Evolutionary conservation across 2,797 vertebrate species (phyloP), one percentile per base, ranked within the genome.

Genomic region (Chaenodraco wilsoni): DNA sequence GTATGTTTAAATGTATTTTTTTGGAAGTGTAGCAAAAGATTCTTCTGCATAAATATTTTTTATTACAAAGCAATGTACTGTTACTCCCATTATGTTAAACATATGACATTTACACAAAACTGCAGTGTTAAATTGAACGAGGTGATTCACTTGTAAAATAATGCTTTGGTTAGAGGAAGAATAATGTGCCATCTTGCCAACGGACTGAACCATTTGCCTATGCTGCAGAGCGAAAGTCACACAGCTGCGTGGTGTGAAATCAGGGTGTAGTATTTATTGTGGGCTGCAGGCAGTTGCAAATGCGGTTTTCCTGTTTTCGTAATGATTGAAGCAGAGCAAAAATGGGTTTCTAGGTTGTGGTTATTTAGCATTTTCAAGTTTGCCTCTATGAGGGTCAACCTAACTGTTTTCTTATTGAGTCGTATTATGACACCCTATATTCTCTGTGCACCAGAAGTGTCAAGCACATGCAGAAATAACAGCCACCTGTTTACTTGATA

Each of bases 281-380:
- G 91, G 92, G 69, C 67, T 88, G 65, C 59, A 84, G 90, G 87
- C 94, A 88, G 92, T 93, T 94, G 83, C 72, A n/a, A n/a, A 73
- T 89, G 90, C 43, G 94, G 93, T 91, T 94, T 95, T 95, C 94
- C 94, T 96, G 95, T 96, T 95, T 94, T 91, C 75, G 84, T 89
- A 92, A 88, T 76, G 75, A 72, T 73, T 84, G 70, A 88, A 87
- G 86, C 57, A 68, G 70, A 87, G 75, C 65, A 91, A 89, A 94
- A 92, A 85, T 79, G 87, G 94, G 93, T 95, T 95, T 95, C 88
- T 95, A 94, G 95, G 94, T 94, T 93, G 94, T 85, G 94, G 94
- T 93, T 83, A 77, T 76, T 59, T 52, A 83, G 64, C 55, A 67
- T 81, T 84, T 87, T 37, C 54, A 81, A 79, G 85, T 81, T 78